Conservation (phyloP, 2,797 vertebrate genomes). For the Sciaenops ocellatus region DNA sequence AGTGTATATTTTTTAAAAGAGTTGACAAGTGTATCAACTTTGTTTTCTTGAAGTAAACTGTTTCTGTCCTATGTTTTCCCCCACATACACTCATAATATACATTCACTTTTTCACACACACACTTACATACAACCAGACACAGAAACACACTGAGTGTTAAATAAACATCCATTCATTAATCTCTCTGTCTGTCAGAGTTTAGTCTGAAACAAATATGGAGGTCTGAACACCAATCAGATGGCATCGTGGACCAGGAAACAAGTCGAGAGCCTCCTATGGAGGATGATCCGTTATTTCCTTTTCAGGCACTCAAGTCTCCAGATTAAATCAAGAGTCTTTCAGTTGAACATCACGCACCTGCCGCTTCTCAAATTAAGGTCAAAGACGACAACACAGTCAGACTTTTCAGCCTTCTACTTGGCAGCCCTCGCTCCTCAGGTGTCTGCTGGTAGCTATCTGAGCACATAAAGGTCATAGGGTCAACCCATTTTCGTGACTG, state of each 20-base stretch:
- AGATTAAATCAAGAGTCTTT: conserved; percentile 45
- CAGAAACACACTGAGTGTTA: conserved; percentile 67
- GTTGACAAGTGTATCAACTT: conserved; percentile 46
- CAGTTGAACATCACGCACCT: conserved; percentile 37
- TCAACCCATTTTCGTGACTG: conserved; percentile 45
- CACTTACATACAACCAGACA: conserved; percentile 65
- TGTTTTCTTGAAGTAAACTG: conserved; percentile 41
- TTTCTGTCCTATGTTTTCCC: conserved; percentile 9
- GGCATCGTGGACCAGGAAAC: conserved; percentile 43
- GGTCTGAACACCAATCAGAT: conserved; percentile 44
- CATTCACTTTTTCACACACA: conserved; percentile 57
- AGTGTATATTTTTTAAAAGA: conserved; percentile 70
- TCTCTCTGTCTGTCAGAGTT: conserved; percentile 35
- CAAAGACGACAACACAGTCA: conserved; percentile 24
- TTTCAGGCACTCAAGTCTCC: conserved; percentile 68
- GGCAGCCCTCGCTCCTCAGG: conserved; percentile 51
- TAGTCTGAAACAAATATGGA: conserved; percentile 46
- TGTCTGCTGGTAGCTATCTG: conserved; percentile 33
- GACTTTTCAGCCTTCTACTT: conserved; percentile 33
- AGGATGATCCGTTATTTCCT: conserved; percentile 20
- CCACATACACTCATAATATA: conserved; percentile 61
- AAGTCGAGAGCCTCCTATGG: conserved; percentile 21
- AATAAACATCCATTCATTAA: conserved; percentile 66
- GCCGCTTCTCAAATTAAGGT: conserved; percentile 31
- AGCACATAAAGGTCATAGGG: conserved; percentile 45